A percentile compares a stretch with the other conserved stretches of the same genome.
phyloP scores from a whole-genome alignment of 1,140 invertebrate species.

The Psix sp. region DNA sequence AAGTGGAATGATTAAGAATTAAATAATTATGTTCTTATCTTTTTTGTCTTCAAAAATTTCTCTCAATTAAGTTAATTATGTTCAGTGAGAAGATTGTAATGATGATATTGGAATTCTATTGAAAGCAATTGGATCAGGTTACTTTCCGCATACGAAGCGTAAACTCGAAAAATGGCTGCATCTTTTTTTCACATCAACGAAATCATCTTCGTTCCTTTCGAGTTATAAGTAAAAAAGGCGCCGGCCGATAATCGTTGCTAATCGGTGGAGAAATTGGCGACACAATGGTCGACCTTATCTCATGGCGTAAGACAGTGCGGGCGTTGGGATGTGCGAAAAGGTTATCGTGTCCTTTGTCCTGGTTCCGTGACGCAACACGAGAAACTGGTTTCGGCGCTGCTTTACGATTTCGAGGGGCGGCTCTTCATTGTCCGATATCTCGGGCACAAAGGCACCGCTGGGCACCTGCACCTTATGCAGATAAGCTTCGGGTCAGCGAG shows the following conservation, averaged over 20 bases:
- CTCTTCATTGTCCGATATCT: slow-evolving; percentile 57
- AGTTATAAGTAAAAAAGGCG: no score
- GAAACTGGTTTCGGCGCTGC: slow-evolving; percentile 57
- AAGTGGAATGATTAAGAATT: no score
- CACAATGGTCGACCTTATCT: slow-evolving; percentile 27
- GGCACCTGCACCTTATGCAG: slow-evolving; percentile 65
- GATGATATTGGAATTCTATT: no score
- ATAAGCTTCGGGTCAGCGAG: slow-evolving; percentile 61
- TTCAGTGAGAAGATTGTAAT: no score
- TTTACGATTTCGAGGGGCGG: slow-evolving; percentile 56
- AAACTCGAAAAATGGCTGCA: no score
- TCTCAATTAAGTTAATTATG: no score
- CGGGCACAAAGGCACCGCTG: slow-evolving; percentile 58
- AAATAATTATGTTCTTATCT: no score
- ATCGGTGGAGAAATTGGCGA: slow-evolving; percentile 5
- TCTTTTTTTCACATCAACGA: no score
- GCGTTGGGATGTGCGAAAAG: slow-evolving; percentile 45
- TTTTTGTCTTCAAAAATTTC: no score
- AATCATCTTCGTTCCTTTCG: no score
- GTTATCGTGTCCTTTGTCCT: slow-evolving; percentile 53
- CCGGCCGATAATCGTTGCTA: slow-evolving; percentile 13
- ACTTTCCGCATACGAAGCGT: no score
- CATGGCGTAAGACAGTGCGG: slow-evolving; percentile 19
- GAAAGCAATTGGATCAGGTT: no score
- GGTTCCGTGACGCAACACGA: slow-evolving; percentile 30